A percentile compares a stretch with the other conserved stretches of the same genome.
phyloP scores from a whole-genome alignment of 2,797 vertebrate genomes.

The Cichlasoma orientale region DNA sequence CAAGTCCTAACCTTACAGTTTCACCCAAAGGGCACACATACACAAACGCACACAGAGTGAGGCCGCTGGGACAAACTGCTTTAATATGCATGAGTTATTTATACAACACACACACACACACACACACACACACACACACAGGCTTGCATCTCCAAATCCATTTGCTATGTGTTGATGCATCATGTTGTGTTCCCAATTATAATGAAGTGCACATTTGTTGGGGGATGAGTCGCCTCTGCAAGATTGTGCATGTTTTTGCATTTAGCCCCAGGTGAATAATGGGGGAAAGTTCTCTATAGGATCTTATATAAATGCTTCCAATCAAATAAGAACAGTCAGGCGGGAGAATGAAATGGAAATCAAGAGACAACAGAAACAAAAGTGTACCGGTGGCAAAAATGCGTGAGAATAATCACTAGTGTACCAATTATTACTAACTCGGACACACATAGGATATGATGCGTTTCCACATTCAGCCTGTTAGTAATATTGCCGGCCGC shows the following conservation, averaged over 20 bases:
- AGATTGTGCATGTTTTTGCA: neutral
- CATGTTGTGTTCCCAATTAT: neutral
- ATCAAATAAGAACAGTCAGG: neutral
- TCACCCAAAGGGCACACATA: constrained; percentile 52
- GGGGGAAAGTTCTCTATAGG: neutral
- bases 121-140: neutral
- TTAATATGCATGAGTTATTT: constrained; percentile 30
- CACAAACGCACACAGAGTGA: constrained; percentile 3
- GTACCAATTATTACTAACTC: neutral
- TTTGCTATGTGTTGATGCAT: neutral
- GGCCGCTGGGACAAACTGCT: constrained; percentile 18
- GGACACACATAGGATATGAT: no score
- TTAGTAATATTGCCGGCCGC: neutral
- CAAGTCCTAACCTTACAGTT: constrained; percentile 77
- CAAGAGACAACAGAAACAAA: neutral
- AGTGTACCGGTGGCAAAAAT: neutral
- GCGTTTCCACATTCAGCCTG: no score
- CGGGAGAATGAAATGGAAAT: constrained; percentile 13
- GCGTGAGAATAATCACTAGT: neutral
- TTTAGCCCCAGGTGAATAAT: constrained; percentile 3
- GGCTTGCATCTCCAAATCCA: neutral
- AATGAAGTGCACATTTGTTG: neutral
- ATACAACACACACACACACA: neutral
- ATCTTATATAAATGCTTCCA: neutral
- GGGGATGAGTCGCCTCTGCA: neutral